These are phyloP conservation scores for Papilio polyxenes DNA, from an alignment of 1,140 invertebrate species.

Conservation along the genomic window DNA sequence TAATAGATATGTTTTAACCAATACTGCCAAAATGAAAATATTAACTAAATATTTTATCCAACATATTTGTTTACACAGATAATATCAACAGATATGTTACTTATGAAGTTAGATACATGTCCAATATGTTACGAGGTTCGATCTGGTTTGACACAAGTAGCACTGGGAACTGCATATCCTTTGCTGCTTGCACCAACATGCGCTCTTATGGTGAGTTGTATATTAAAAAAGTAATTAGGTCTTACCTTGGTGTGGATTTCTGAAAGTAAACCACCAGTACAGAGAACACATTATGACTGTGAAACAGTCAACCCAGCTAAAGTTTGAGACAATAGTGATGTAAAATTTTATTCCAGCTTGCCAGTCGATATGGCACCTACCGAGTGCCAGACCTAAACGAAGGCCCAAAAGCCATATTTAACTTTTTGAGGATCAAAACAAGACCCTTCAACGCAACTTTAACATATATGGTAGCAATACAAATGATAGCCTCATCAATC, in stretches of 20 bases:
- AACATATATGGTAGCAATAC: slow-evolving; percentile 45
- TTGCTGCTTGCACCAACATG: slow-evolving; percentile 70
- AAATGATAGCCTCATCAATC: slow-evolving; percentile 58
- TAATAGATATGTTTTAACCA: no score
- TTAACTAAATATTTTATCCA: no score
- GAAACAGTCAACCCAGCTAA: no score
- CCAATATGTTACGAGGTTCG: slow-evolving; percentile 77
- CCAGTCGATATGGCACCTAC: slow-evolving; percentile 67
- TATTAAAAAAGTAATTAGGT: neutral
- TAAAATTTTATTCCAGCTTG: slow-evolving; percentile 69
- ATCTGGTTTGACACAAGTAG: slow-evolving; percentile 63
- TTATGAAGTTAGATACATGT: slow-evolving; percentile 69
- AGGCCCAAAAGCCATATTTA: slow-evolving; percentile 65
- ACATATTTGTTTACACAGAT: slow-evolving; percentile 60
- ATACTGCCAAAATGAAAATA: no score
- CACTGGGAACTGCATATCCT: slow-evolving; percentile 70
- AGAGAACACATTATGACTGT: no score
- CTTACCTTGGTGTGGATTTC: no score
- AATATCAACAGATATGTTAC: slow-evolving; percentile 69
- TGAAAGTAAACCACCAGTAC: no score
- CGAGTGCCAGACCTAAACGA: slow-evolving; percentile 69
- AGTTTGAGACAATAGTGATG: neutral
- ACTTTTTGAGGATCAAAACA: slow-evolving; percentile 62
- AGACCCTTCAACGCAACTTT: slow-evolving; percentile 60
- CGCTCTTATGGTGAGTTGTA: slow-evolving; percentile 75